Base-by-base conservation (phyloP, 2,797 vertebrate genomes). In the Gambelia wislizenii region DNA sequence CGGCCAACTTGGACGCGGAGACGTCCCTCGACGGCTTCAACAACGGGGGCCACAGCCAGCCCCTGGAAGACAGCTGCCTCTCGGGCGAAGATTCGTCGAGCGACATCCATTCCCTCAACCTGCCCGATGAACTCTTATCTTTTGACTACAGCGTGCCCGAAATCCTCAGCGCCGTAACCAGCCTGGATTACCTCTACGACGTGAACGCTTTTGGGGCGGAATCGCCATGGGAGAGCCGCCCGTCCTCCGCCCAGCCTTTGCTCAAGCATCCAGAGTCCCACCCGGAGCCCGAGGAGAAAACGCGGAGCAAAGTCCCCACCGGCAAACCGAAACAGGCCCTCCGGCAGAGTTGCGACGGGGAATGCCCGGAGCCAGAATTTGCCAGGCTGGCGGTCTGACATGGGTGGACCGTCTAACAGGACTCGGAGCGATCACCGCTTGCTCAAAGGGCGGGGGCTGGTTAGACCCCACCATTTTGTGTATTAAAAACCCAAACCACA, bases 71-170 rank as follows among this genome's bases (percentile, higher is more conserved):
- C 1, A 0, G 20, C 74, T 20, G 6, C 36, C 84, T 27, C 1
- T 56, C 87, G 0, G 59, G 84, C 0, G 86, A 81, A 0, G 91
- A 94, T 52, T 78, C 89, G 0, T 33, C 80, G 14, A 0, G 72
- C 0, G 89, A 94, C 82, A 91, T 84, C 6, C 33, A 6, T 4
- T 91, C 89, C 0, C 85, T 95, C 30, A 92, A 84, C 44, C 91
- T 95, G 39, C 95, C 95, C 0, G 79, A 85, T 0, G 96, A 97
- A 69, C 89, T 96, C n/a, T 89, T 95, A 27, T 93, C 90, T 16
- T 85, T 88, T 0, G 64, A 91, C 91, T 95, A 93, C 64, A 95
- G 86, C 0, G 30, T 89, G 5, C 94, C 92, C 0, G 91, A 97
- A 84, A 89, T 92, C 87, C 87, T 95, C 77, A 89, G 92, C 3